Conservation (phyloP, 2,797 vertebrate species). For the Muscicapa comitata region DNA sequence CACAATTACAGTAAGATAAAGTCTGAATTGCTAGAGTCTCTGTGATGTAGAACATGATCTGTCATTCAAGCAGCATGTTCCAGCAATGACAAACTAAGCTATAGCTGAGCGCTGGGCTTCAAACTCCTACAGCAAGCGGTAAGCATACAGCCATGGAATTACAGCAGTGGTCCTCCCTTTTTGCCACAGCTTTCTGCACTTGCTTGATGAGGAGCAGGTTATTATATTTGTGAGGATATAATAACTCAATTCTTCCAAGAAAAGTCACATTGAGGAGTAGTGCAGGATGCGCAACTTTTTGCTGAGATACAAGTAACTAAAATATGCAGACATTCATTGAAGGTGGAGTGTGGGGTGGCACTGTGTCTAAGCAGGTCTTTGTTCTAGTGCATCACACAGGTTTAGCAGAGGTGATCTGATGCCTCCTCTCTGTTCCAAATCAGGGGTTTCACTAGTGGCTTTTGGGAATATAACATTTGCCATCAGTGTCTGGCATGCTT, state of each 20-base stretch:
- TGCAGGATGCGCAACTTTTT: background rate
- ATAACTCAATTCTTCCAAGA: background rate
- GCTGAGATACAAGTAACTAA: background rate
- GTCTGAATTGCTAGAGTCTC: background rate
- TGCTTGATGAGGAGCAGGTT: background rate
- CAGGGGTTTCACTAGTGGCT: rapidly evolving
- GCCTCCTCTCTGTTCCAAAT: background rate
- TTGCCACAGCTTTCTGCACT: background rate
- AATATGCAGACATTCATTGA: background rate
- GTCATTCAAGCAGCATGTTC: background rate
- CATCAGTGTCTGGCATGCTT: background rate
- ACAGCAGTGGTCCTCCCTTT: background rate
- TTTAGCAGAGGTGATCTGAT: background rate
- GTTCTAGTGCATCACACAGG: background rate
- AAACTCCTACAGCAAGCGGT: background rate
- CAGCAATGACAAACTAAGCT: background rate
- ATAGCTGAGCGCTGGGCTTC: background rate
- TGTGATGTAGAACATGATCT: background rate
- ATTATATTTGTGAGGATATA: background rate
- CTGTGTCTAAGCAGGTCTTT: background rate
- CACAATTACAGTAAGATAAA: background rate
- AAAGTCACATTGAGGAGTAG: background rate
- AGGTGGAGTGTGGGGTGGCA: background rate
- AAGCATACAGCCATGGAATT: background rate
- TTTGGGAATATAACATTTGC: background rate